Conservation (phyloP, 2,113 vertebrate species). For the Columba livia region DNA sequence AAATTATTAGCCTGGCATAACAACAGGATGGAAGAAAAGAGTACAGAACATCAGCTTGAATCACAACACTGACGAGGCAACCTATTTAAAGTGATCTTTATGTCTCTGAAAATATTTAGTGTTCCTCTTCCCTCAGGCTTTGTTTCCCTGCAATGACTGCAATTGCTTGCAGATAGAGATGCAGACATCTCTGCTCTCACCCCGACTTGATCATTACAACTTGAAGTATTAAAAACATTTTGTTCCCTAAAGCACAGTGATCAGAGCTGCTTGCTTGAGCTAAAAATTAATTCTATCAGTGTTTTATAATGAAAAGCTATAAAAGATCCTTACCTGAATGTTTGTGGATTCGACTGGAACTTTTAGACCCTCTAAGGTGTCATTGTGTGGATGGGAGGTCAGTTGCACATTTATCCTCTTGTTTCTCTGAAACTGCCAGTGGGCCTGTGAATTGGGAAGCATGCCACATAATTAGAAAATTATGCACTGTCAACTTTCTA, state of each 20-base stretch:
- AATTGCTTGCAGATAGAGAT: not conserved
- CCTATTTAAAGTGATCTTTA: not conserved
- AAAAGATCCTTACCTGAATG: not conserved
- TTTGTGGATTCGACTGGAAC: not conserved
- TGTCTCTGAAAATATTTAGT: not conserved
- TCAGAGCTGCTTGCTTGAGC: not conserved
- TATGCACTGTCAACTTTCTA: not conserved
- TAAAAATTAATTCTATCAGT: not conserved
- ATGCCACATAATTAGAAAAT: slow-evolving; percentile 10
- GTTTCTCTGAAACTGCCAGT: slow-evolving; percentile 1
- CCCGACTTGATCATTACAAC: not conserved
- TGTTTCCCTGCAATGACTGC: not conserved
- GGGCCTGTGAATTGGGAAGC: not conserved
- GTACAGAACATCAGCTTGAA: not conserved
- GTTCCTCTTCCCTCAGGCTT: not conserved
- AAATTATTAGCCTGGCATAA: not conserved
- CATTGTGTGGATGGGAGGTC: not conserved
- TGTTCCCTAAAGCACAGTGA: not conserved
- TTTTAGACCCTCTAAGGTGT: not conserved
- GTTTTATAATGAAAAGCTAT: not conserved
- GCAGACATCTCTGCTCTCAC: not conserved
- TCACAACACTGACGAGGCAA: not conserved
- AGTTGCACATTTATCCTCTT: not conserved
- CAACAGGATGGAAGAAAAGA: not conserved
- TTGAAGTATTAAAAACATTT: not conserved